A percentile compares a stretch with the other conserved stretches of the same genome.
phyloP scores from a whole-genome alignment of 2,888 invertebrate genomes.

The Diarsia brunnea region DNA sequence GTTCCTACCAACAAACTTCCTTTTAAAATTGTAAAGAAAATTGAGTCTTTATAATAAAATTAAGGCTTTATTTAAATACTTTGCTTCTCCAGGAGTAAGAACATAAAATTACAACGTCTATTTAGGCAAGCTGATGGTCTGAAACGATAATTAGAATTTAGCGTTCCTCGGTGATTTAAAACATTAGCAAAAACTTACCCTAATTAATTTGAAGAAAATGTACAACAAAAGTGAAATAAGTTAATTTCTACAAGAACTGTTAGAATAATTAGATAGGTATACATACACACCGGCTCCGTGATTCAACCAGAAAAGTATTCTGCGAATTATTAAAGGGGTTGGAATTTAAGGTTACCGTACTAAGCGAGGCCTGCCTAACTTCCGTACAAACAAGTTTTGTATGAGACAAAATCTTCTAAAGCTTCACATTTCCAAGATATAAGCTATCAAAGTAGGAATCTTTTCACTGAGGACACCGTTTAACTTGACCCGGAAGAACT shows the following conservation, averaged over 20 bases:
- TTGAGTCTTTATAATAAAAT: not conserved
- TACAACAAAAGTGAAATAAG: slow-evolving; percentile 27
- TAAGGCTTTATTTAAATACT: slow-evolving; percentile 6
- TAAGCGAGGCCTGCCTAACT: not conserved
- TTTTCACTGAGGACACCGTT: not conserved
- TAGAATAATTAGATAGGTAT: slow-evolving; percentile 1
- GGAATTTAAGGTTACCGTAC: not conserved
- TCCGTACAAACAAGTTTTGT: not conserved
- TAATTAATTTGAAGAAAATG: slow-evolving; percentile 45
- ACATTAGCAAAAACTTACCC: slow-evolving; percentile 46
- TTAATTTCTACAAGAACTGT: slow-evolving; percentile 32
- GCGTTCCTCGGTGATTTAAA: slow-evolving; percentile 34
- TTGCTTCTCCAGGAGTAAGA: slow-evolving; percentile 6
- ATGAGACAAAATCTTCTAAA: not conserved
- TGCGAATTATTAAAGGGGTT: not conserved
- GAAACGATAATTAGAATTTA: slow-evolving; percentile 49
- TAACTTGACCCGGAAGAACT: not conserved
- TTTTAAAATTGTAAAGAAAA: no score
- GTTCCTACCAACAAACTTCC: not conserved
- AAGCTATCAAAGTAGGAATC: not conserved
- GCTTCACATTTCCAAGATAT: not conserved
- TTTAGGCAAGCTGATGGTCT: slow-evolving; percentile 41
- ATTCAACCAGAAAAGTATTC: not conserved
- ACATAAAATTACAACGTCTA: slow-evolving; percentile 23
- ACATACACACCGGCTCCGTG: not conserved